Percentiles rank a stretch among this genome's conserved stretches.
These are phyloP conservation scores for Hyppa rectilinea DNA, from an alignment of 2,888 invertebrate genomes.

Conservation along the genomic window DNA sequence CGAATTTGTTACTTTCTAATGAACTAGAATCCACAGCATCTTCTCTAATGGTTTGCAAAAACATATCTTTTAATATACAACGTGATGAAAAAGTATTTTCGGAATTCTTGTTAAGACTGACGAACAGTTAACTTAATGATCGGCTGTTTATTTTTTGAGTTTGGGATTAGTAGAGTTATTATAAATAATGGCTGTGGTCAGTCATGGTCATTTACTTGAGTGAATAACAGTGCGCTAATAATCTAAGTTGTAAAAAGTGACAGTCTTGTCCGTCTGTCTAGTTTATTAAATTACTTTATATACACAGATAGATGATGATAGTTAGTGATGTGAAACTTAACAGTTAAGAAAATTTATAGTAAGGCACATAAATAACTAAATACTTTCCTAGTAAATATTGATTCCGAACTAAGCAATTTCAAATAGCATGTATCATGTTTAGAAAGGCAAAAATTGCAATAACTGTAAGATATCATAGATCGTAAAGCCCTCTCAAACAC, in stretches of 20 bases:
- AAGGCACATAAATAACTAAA: not conserved
- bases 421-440: not conserved
- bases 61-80: constrained; percentile 6
- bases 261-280: not conserved
- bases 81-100: constrained; percentile 18
- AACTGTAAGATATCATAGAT: not conserved
- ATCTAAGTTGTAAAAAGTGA: not conserved
- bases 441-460: constrained; percentile 12
- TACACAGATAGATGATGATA: not conserved
- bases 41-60: constrained; percentile 28
- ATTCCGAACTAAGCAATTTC: not conserved
- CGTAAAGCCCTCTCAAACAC: constrained; percentile 34
- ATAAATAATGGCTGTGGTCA: not conserved
- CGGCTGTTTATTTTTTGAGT: not conserved
- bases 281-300: not conserved
- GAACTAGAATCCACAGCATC: constrained; percentile 29
- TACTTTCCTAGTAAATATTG: not conserved
- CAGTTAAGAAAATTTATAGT: not conserved
- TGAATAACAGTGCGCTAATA: not conserved
- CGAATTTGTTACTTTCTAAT: constrained; percentile 61
- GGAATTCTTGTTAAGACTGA: not conserved
- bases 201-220: not conserved
- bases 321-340: not conserved
- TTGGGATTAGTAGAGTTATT: not conserved
- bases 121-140: constrained; percentile 24